Base-by-base conservation (phyloP, 2,113 vertebrate genomes). In the Zingel zingel region DNA sequence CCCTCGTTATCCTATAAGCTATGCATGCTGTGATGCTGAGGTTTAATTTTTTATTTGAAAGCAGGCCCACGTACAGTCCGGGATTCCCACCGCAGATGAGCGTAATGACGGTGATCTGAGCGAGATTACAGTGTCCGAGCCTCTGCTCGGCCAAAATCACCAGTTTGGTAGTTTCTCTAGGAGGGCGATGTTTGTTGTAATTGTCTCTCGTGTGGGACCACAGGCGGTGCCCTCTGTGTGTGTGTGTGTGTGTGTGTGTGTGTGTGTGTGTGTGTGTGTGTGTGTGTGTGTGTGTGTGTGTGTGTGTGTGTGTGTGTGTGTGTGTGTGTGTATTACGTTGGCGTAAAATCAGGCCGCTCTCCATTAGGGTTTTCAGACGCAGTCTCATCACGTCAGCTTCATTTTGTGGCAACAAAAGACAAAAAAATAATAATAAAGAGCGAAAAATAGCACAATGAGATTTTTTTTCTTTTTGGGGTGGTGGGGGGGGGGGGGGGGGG, bases 11-110 rank as follows among this genome's bases (percentile, higher is more conserved):
- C 3, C 25, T 30, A 2, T 15, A 27, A 2, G 27, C 27, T 27
- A 1, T 45, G 36, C 39, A 14, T 71, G 8, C 39, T 3, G 6
- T 30, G 10, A 56, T 16, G 10, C 14, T 18, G 57, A 64, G 50
- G 43, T 33, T 43, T 62, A 5, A 10, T 23, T 3, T 8, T 15
- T 56, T 5, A 48, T 48, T 71, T 77, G 66, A 39, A 21, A 61
- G 73, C 72, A 25, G 54, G 47, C 63, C 64, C 36, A 39, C 81
- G 30, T 33, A 30, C 77, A 58, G 65, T 77, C 63, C 74, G 53
- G 82, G 87, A 83, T 84, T 82, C 84, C 84, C 78, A 84, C 74
- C 72, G 48, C 71, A 81, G 61, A 85, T 59, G 77, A 80, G 69
- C 62, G 5, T 84, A 82, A 88, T 84, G 86, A 88, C 50, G 56